Percentiles rank a stretch among this genome's conserved stretches.
Evolutionary conservation across 2,113 vertebrate genomes (phyloP).

Genomic region (Colossoma macropomum): DNA sequence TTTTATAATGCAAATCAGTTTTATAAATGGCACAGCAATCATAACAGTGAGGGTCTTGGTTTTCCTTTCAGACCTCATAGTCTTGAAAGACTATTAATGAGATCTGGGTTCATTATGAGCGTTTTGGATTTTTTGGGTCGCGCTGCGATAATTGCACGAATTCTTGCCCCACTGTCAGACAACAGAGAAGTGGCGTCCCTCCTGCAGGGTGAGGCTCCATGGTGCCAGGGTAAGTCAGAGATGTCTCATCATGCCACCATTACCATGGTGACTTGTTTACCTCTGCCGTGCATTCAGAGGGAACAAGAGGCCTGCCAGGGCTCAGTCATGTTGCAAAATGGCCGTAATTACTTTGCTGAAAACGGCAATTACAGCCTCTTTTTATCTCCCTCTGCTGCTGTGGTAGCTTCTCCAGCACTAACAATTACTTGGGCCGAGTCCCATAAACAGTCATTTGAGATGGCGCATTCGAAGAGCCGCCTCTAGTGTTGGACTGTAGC

Average conservation of each 20-base stretch:
- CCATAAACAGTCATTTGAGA: constrained; percentile 52
- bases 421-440: constrained; percentile 48
- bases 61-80: constrained; percentile 15
- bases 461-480: constrained; percentile 3
- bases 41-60: background rate
- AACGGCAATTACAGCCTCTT: constrained; percentile 57
- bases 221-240: constrained; percentile 14
- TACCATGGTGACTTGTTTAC: constrained; percentile 50
- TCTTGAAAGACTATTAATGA: constrained; percentile 34
- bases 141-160: constrained; percentile 34
- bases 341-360: constrained; percentile 53
- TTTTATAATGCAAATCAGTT: constrained; percentile 36
- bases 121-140: constrained; percentile 13
- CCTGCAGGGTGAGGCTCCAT: constrained; percentile 22
- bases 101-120: constrained; percentile 2
- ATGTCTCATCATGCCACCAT: constrained; percentile 39
- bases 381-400: constrained; percentile 47
- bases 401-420: constrained; percentile 44
- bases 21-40: constrained; percentile 19
- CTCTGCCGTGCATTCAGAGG: constrained; percentile 36
- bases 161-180: constrained; percentile 8
- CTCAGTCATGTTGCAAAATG: constrained; percentile 48
- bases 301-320: constrained; percentile 51
- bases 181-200: background rate
- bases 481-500: constrained; percentile 1